These are phyloP conservation scores for Naja naja DNA, from an alignment of 2,113 vertebrate species.

Conservation along the genomic window DNA sequence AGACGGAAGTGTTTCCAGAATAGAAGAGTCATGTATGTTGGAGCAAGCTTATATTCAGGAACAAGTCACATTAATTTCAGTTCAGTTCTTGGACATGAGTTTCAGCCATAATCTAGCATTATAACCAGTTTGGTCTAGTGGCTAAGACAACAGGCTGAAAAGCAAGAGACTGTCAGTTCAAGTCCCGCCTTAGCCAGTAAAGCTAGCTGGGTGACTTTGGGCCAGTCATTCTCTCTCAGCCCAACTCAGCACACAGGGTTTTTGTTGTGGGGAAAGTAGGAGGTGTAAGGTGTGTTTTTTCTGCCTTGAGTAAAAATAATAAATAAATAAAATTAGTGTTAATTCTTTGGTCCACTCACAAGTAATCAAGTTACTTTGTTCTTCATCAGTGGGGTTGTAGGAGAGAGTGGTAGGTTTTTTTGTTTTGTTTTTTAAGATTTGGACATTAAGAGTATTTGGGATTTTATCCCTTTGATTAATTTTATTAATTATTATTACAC, in stretches of 20 bases:
- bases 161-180: not conserved
- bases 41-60: not conserved
- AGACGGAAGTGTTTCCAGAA: not conserved
- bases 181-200: not conserved
- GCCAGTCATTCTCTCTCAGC: not conserved
- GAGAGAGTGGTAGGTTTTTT: not conserved
- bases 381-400: not conserved
- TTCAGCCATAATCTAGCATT: not conserved
- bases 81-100: not conserved
- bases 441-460: not conserved
- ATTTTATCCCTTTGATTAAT: not conserved
- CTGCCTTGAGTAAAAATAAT: not conserved
- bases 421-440: not conserved
- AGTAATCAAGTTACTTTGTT: not conserved
- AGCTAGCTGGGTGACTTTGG: not conserved
- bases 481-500: not conserved
- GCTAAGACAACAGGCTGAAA: not conserved
- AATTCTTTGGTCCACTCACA: conserved; percentile 19
- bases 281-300: not conserved
- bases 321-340: conserved; percentile 28
- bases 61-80: not conserved
- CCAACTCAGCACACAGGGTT: not conserved
- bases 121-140: not conserved
- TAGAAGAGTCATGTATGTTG: not conserved
- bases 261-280: not conserved